Conservation (phyloP, 2,797 vertebrate species). For the Scyliorhinus canicula region DNA sequence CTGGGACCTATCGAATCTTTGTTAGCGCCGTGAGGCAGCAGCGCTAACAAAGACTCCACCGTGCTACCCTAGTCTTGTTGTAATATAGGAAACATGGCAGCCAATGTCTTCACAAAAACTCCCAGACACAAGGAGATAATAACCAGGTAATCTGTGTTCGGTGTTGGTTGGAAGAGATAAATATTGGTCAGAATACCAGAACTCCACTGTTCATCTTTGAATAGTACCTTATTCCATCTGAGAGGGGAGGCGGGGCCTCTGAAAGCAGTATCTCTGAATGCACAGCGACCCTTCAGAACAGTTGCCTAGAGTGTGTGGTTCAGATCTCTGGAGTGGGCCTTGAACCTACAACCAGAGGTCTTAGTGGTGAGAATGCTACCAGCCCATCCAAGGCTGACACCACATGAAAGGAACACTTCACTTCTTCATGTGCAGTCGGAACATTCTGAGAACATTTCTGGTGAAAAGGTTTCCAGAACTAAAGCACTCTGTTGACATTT, state of each 20-base stretch:
- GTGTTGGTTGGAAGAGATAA: background rate
- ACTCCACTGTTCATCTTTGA: background rate
- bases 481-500: background rate
- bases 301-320: background rate
- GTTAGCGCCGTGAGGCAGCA: too few species aligned
- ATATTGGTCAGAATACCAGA: background rate
- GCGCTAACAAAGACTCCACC: too few species aligned
- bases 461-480: background rate
- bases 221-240: background rate
- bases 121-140: background rate
- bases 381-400: background rate
- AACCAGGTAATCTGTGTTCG: background rate
- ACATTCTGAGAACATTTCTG: background rate
- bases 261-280: background rate
- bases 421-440: too few species aligned
- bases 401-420: background rate
- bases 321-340: background rate
- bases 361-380: background rate
- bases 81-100: background rate
- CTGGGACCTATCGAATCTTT: too few species aligned
- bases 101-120: background rate
- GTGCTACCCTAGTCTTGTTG: background rate
- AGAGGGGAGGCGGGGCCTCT: background rate
- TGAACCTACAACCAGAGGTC: background rate
- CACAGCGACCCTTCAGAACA: background rate